Percentiles rank a stretch among this genome's conserved stretches.
These are phyloP conservation scores for Oncorhynchus gorbuscha DNA, from an alignment of 2,113 vertebrate species.

Conservation along the genomic window DNA sequence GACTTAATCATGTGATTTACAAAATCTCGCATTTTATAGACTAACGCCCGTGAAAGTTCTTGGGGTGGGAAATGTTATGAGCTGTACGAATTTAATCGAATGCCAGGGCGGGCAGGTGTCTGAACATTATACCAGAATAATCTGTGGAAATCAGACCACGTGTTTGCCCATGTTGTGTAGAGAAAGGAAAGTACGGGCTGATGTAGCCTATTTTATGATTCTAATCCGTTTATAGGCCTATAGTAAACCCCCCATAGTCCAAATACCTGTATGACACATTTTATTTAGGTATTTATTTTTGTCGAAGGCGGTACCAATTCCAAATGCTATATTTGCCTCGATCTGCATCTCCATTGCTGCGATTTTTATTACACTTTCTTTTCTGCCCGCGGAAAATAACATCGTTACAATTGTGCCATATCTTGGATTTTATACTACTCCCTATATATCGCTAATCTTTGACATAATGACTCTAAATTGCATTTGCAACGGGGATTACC, in stretches of 20 bases:
- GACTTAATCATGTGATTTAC: too few species aligned
- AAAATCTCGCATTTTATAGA: too few species aligned
- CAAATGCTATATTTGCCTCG: neutral
- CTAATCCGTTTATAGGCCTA: neutral
- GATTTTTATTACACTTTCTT: neutral
- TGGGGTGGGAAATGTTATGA: too few species aligned
- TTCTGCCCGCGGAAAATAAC: neutral
- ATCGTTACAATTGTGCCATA: neutral
- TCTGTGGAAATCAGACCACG: too few species aligned
- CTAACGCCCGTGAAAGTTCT: too few species aligned
- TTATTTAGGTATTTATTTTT: neutral
- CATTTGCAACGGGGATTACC: conserved; percentile 17
- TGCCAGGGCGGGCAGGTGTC: too few species aligned
- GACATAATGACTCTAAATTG: conserved; percentile 23
- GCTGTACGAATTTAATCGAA: too few species aligned
- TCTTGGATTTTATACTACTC: neutral
- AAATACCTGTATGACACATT: neutral
- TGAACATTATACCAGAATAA: too few species aligned
- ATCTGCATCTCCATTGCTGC: neutral
- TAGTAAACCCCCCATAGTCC: neutral
- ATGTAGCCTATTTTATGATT: too few species aligned
- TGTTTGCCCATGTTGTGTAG: too few species aligned
- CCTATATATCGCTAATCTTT: neutral
- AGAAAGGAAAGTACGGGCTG: too few species aligned
- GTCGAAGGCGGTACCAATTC: neutral